Evolutionary conservation across 2,888 invertebrate genomes (phyloP), one percentile per base, ranked within the genome.

Genomic region (Drosophila mercatorum): DNA sequence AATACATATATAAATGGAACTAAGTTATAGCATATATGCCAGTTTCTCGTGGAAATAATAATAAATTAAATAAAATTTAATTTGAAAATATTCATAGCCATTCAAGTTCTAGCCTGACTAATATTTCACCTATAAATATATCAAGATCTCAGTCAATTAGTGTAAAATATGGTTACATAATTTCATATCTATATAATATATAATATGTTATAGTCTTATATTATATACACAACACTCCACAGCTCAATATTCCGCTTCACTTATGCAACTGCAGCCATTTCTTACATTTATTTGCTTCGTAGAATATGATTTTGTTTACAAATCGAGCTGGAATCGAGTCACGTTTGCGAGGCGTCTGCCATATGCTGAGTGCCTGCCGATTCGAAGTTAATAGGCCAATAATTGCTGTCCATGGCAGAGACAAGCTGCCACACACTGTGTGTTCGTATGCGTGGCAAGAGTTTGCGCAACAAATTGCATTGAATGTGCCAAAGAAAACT

Each of bases 391-490:
- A 70, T 80, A 67, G 76, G 80, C 63, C 76, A 77, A 77, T 77
- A 75, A 77, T 80, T 77, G 71, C 80, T 76, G 75, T 69, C 61
- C 43, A 46, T 28, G 58, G 38, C 80, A 80, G 80, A 78, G 46
- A 56, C 40, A 6, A 44, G 31, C 44, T 41, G 22, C 22, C 22
- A 22, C 1, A 22, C 22, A 22, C 1, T 22, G 22, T 22, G 58
- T 10, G 31, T 47, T 17, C 17, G 47, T 28, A 28, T n/a, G n/a
- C 44, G 61, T 56, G 79, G 58, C 64, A 78, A 65, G 65, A 51
- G 76, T 56, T 80, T 77, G 71, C 71, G 71, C 71, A 77, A 77
- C 77, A 80, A 67, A 75, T 70, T 62, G 77, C 67, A 28, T 38
- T 63, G 52, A 77, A 61, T 77, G 59, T 66, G 65, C 57, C 46